A percentile compares a stretch with the other conserved stretches of the same genome.
These are phyloP conservation scores for Excalfactoria chinensis DNA, from an alignment of 2,113 vertebrate genomes.

Conservation along the genomic window DNA sequence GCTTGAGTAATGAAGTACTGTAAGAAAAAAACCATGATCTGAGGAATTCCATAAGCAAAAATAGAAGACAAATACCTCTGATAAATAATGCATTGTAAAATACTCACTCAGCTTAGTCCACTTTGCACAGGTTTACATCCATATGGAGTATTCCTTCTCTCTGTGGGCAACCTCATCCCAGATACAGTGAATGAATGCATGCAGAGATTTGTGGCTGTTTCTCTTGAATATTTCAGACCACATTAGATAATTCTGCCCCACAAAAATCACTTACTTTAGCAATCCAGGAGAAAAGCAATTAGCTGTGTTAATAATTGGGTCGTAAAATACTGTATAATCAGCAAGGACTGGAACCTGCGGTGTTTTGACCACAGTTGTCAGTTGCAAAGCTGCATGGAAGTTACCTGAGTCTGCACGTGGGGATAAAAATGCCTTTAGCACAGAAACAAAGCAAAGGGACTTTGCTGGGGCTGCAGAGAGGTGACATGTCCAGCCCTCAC, in stretches of 20 bases:
- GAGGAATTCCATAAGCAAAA: not conserved
- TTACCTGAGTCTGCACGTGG: not conserved
- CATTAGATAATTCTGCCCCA: not conserved
- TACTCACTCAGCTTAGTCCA: not conserved
- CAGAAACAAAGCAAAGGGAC: not conserved
- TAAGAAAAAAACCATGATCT: not conserved
- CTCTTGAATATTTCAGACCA: conserved; percentile 17
- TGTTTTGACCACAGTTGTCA: not conserved
- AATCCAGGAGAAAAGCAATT: not conserved
- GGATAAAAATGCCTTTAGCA: not conserved
- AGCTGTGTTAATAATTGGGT: not conserved
- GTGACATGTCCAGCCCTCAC: rapidly evolving
- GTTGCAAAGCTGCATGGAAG: not conserved
- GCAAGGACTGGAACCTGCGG: not conserved
- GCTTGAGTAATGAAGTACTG: conserved; percentile 1
- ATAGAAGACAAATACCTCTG: not conserved
- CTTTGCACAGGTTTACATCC: conserved; percentile 14
- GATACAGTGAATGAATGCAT: conserved; percentile 13
- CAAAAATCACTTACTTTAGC: not conserved
- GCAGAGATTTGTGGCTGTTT: not conserved
- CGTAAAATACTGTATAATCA: not conserved
- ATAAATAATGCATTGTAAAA: conserved; percentile 30
- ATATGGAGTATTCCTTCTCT: conserved; percentile 4
- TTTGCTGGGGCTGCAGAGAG: not conserved
- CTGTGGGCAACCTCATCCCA: conserved; percentile 33